These are phyloP conservation scores for Melanostoma scalare DNA, from an alignment of 2,888 invertebrate genomes.

Conservation along the genomic window DNA sequence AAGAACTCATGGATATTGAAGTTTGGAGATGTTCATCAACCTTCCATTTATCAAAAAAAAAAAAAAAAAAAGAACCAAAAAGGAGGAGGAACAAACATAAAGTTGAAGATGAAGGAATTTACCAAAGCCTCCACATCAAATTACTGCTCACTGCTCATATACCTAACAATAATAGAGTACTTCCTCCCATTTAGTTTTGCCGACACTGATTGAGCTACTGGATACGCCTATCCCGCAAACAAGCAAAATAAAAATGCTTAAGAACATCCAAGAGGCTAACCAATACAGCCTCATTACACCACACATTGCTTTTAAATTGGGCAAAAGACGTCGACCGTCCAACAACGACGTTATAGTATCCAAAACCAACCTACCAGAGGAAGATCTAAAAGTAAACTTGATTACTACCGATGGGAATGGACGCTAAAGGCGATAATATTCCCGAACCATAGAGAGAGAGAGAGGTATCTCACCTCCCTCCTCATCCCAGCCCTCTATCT, in stretches of 20 bases:
- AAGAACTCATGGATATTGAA: constrained; percentile 18
- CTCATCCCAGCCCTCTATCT: neutral
- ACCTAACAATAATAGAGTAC: constrained; percentile 66
- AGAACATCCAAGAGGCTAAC: constrained; percentile 40
- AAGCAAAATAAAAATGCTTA: constrained; percentile 23
- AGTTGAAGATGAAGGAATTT: constrained; percentile 31
- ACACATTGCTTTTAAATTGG: constrained; percentile 60
- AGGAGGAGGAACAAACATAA: neutral
- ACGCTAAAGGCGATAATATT: constrained; percentile 72
- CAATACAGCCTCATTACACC: constrained; percentile 66
- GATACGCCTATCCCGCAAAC: constrained; percentile 67
- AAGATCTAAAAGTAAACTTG: constrained; percentile 72
- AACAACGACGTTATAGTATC: constrained; percentile 4
- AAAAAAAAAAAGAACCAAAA: constrained; percentile 14
- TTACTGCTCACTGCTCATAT: constrained; percentile 51
- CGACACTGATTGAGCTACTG: constrained; percentile 73
- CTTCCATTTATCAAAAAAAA: constrained; percentile 56
- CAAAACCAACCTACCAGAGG: constrained; percentile 38
- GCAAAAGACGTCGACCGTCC: constrained; percentile 39
- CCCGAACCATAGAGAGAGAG: constrained; percentile 42
- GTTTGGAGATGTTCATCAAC: constrained; percentile 60
- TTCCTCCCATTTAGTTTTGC: constrained; percentile 72
- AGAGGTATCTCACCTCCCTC: constrained; percentile 8
- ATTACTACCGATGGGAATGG: constrained; percentile 73
- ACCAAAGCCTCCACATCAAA: constrained; percentile 59